Percentiles rank a stretch among this genome's conserved stretches.
Conservation (phyloP, 2,113 vertebrate genomes). For the Vanacampus margaritifer region DNA sequence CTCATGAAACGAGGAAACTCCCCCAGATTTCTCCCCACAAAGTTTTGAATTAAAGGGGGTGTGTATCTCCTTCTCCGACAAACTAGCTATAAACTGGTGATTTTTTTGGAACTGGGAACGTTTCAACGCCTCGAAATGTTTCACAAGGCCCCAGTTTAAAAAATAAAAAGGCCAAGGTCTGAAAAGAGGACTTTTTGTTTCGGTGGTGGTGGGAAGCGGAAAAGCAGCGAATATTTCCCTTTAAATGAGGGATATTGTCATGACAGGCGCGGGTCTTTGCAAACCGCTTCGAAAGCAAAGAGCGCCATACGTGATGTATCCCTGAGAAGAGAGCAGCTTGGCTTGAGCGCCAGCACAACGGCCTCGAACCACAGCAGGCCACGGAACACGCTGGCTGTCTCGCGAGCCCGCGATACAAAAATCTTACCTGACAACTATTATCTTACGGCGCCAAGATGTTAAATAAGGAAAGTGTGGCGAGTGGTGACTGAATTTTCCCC, state of each 20-base stretch:
- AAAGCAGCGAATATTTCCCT: constrained; percentile 54
- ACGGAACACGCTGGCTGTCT: not conserved
- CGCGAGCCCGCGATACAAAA: constrained; percentile 10
- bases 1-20: constrained; percentile 4
- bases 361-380: constrained; percentile 53
- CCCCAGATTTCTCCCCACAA: constrained; percentile 27
- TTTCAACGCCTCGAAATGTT: not conserved
- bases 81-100: constrained; percentile 19
- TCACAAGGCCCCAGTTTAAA: constrained; percentile 21
- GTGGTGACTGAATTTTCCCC: constrained; percentile 52
- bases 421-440: constrained; percentile 59
- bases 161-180: constrained; percentile 37
- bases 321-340: constrained; percentile 44
- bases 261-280: constrained; percentile 65
- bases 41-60: constrained; percentile 72
- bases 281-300: constrained; percentile 61
- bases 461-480: constrained; percentile 34
- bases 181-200: constrained; percentile 13
- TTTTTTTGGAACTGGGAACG: not conserved
- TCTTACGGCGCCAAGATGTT: constrained; percentile 10
- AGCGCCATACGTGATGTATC: constrained; percentile 70
- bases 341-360: constrained; percentile 41
- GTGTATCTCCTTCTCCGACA: constrained; percentile 50
- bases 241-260: constrained; percentile 60
- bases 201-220: not conserved